phyloP scores from a whole-genome alignment of 2,797 vertebrate genomes.

The Smutsia gigantea region DNA sequence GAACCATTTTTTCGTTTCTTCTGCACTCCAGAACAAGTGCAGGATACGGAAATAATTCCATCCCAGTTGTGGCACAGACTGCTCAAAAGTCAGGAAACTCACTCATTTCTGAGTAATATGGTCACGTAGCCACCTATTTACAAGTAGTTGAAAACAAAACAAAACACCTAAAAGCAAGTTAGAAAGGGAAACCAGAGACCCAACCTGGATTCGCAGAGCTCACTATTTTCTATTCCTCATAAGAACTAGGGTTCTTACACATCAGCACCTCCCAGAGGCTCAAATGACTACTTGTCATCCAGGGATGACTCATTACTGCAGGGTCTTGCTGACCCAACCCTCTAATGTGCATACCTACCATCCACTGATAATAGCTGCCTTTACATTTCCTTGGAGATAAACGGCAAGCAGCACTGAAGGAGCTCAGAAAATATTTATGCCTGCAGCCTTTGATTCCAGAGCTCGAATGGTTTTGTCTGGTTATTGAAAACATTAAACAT shows the following conservation, averaged over 20 bases:
- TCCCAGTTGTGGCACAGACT: neutral
- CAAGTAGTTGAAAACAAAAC: neutral
- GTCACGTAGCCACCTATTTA: neutral
- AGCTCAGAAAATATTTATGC: conserved; percentile 13
- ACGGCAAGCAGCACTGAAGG: neutral
- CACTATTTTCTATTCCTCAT: conserved; percentile 16
- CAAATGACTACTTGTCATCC: neutral
- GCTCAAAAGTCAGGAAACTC: neutral
- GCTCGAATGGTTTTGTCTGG: neutral
- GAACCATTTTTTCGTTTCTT: conserved; percentile 54
- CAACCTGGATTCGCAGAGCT: neutral
- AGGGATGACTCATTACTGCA: neutral
- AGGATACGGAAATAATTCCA: neutral
- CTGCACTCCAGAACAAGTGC: neutral
- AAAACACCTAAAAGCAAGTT: neutral
- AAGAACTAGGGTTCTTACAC: neutral
- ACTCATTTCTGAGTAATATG: neutral
- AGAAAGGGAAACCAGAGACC: neutral
- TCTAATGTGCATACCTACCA: neutral
- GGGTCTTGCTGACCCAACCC: neutral
- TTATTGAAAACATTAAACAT: conserved; percentile 42
- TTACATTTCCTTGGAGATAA: conserved; percentile 34
- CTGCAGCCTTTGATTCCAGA: neutral
- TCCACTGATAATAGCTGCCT: neutral
- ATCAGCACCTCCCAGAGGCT: neutral